Conservation (phyloP, 1,140 invertebrate species). For the Adoxophyes honmai region DNA sequence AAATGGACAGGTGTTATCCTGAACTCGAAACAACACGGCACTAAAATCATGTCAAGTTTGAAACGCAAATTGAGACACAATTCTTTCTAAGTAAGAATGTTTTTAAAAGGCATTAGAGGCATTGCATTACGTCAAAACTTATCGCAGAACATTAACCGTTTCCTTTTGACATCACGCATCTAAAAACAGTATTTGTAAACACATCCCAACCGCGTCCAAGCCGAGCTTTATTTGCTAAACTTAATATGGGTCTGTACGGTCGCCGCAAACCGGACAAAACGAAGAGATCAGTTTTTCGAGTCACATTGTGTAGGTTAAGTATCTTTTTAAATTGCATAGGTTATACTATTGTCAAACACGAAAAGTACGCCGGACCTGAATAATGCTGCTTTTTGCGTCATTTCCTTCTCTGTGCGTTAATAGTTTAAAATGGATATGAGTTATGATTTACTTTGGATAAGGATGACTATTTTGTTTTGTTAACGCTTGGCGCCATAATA, state of each 20-base stretch:
- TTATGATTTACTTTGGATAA: too few species aligned
- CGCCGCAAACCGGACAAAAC: too few species aligned
- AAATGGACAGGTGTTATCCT: too few species aligned
- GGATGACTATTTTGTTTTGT: too few species aligned
- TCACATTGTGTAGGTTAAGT: background rate
- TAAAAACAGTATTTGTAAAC: constrained; percentile 8
- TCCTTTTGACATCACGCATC: constrained; percentile 11
- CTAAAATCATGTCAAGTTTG: background rate
- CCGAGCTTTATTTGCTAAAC: constrained; percentile 8
- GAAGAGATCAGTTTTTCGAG: too few species aligned
- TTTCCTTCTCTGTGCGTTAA: background rate
- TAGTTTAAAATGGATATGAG: constrained; percentile 5
- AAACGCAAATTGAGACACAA: background rate
- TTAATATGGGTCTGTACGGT: constrained; percentile 1
- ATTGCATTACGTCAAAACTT: too few species aligned
- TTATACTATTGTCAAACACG: background rate
- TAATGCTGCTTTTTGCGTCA: constrained; percentile 7
- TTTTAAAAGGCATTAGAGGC: too few species aligned
- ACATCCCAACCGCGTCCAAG: constrained; percentile 2
- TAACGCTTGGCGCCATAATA: too few species aligned
- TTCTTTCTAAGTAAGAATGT: too few species aligned
- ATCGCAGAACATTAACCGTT: background rate
- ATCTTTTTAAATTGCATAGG: background rate
- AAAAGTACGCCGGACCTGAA: constrained; percentile 9
- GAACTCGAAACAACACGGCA: background rate